Evolutionary conservation across 1,140 invertebrate genomes (phyloP).

Genomic region (Oscheius sp.): DNA sequence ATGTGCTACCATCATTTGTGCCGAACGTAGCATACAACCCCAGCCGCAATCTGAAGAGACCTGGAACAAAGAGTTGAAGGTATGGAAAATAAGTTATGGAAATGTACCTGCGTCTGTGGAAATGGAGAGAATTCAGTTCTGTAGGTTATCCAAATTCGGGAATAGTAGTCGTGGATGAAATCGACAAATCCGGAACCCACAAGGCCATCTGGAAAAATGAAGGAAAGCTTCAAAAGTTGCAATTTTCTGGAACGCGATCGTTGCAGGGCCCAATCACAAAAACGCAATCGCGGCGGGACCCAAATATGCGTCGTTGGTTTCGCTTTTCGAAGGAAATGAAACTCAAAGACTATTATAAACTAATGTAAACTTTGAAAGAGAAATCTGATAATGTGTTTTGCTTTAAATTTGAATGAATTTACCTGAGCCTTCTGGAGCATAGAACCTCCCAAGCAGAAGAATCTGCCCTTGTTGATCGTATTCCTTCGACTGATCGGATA

Average conservation of each 20-base stretch:
- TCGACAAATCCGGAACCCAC: slow-evolving; percentile 10
- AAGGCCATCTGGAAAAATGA: not conserved
- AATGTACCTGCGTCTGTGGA: slow-evolving; percentile 60
- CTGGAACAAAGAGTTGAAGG: slow-evolving; percentile 69
- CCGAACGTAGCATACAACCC: slow-evolving; percentile 83
- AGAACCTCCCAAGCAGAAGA: slow-evolving; percentile 11
- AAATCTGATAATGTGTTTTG: not conserved
- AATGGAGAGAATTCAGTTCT: slow-evolving; percentile 74
- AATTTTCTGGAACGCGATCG: too few species aligned
- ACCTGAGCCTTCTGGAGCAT: not conserved
- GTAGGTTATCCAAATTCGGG: slow-evolving; percentile 78
- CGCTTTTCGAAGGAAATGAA: not conserved
- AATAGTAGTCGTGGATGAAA: slow-evolving; percentile 69
- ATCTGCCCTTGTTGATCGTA: slow-evolving; percentile 18
- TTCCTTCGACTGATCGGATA: not conserved
- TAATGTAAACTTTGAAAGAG: not conserved
- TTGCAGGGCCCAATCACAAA: not conserved
- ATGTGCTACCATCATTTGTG: slow-evolving; percentile 82
- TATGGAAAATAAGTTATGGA: slow-evolving; percentile 18
- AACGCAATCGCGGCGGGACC: not conserved
- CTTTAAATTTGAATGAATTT: slow-evolving; percentile 4
- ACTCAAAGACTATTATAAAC: not conserved
- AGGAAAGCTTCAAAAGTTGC: not conserved
- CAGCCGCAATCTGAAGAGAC: slow-evolving; percentile 79
- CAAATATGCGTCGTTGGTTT: not conserved